phyloP scores from a whole-genome alignment of 2,113 vertebrate species.

The Mesembrinibis cayennensis region DNA sequence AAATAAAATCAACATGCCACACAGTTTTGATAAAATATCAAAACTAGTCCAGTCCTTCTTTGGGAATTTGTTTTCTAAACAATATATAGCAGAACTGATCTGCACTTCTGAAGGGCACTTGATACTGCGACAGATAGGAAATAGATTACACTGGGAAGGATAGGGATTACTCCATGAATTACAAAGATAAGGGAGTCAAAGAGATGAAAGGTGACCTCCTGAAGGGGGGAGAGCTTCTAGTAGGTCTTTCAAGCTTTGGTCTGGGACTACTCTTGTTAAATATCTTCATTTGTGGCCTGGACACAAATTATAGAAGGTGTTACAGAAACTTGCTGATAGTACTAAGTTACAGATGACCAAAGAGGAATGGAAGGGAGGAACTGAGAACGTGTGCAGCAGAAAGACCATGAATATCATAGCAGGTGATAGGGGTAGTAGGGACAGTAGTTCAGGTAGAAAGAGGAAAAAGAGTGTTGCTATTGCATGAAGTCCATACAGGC shows the following conservation, averaged over 20 bases:
- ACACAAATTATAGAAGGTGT: neutral
- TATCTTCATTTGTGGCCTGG: neutral
- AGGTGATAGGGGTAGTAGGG: neutral
- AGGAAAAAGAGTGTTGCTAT: neutral
- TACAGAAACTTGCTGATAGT: neutral
- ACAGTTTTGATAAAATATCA: neutral
- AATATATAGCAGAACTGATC: neutral
- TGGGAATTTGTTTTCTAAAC: neutral
- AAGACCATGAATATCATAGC: neutral
- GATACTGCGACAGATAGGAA: neutral
- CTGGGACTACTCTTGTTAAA: neutral
- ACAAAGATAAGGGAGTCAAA: neutral
- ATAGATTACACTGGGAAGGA: neutral
- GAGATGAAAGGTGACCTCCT: neutral
- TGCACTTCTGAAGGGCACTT: neutral
- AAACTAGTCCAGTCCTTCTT: neutral
- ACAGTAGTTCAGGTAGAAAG: neutral
- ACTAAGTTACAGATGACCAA: neutral
- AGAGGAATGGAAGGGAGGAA: neutral
- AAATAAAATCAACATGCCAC: neutral
- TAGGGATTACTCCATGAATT: neutral
- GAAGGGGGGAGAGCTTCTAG: neutral
- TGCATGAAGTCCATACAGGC: neutral
- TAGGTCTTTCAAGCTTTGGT: neutral
- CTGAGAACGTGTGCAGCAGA: accelerated